Evolutionary conservation across 2,797 vertebrate species (phyloP), one percentile per base, ranked within the genome.

Genomic region (Oreochromis grahami): DNA sequence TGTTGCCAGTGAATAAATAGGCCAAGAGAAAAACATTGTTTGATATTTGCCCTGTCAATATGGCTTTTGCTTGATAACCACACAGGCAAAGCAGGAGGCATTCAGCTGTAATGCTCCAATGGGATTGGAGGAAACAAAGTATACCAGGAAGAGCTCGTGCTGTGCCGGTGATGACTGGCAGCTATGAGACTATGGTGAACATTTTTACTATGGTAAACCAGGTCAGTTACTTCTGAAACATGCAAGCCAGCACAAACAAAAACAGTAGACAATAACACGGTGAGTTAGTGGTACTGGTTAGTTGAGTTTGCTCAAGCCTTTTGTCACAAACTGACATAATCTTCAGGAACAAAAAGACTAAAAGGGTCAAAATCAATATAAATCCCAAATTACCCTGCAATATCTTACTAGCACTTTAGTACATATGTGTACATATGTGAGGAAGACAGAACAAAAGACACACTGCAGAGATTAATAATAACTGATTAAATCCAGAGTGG

Each of bases 41-140:
- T 88, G 87, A 87, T 89, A 80, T 86, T 86, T 78, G 58, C n/a
- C 76, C 77, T 84, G 90, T 87, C 88, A 87, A 82, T 90, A 82
- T 82, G 83, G 77, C 77, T 68, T 19, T 21, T 41, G 63, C 84
- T 87, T 84, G 88, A 91, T 89, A 90, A 83, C 56, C 83, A 51
- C 10, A 15, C 51, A 65, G 79, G 55, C 60, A 7, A 82, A 55
- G 84, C 84, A 76, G 80, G 80, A 87, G 76, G 81, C 65, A 17
- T 68, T 78, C 63, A 5, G 77, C 78, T 79, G 48, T 84, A 81
- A 83, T 82, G 78, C 82, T 87, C 74, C 82, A 83, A 76, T 81
- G 60, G 82, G 87, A 86, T 43, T 83, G 51, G 19, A 17, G 74
- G 56, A 87, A 88, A 89, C 84, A 90, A 86, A 89, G 86, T 68